Percentiles rank a stretch among this genome's conserved stretches.
phyloP scores from a whole-genome alignment of 2,888 invertebrate genomes.

The Isoperla grammatica region DNA sequence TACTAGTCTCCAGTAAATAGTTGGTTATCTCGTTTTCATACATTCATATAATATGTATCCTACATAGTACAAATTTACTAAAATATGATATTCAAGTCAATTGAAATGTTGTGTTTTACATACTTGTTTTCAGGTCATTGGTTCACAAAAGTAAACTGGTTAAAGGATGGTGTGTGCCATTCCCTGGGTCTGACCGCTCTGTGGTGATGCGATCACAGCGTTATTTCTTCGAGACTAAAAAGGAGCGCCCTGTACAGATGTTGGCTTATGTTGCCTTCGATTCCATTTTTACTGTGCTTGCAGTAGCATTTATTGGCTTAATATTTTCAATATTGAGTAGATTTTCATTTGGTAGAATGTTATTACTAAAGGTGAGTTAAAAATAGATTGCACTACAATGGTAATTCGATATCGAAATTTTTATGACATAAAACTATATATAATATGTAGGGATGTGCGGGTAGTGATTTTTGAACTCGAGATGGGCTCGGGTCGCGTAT shows the following conservation, averaged over 20 bases:
- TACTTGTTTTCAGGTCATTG: conserved; percentile 41
- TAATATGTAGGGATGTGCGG: too few species aligned
- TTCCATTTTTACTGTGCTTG: conserved; percentile 49
- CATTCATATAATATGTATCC: too few species aligned
- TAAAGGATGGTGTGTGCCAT: conserved; percentile 62
- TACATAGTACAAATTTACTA: too few species aligned
- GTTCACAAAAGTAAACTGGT: conserved; percentile 48
- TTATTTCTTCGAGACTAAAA: conserved; percentile 59
- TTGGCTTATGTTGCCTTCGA: conserved; percentile 62
- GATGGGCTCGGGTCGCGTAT: too few species aligned
- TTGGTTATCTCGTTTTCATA: too few species aligned
- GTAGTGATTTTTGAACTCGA: too few species aligned
- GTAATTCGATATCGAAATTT: too few species aligned
- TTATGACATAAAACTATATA: too few species aligned
- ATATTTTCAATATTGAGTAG: conserved; percentile 58
- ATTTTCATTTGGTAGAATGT: conserved; percentile 55
- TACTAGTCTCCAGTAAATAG: too few species aligned
- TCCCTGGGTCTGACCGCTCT: conserved; percentile 77
- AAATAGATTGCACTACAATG: too few species aligned
- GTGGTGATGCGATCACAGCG: conserved; percentile 79
- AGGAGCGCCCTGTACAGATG: conserved; percentile 72
- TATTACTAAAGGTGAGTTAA: conserved; percentile 56
- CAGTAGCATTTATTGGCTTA: conserved; percentile 51
- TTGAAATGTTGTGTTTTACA: not conserved
- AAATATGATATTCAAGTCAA: too few species aligned